Base-by-base conservation (phyloP, 2,113 vertebrate genomes). In the Aegithalos caudatus region DNA sequence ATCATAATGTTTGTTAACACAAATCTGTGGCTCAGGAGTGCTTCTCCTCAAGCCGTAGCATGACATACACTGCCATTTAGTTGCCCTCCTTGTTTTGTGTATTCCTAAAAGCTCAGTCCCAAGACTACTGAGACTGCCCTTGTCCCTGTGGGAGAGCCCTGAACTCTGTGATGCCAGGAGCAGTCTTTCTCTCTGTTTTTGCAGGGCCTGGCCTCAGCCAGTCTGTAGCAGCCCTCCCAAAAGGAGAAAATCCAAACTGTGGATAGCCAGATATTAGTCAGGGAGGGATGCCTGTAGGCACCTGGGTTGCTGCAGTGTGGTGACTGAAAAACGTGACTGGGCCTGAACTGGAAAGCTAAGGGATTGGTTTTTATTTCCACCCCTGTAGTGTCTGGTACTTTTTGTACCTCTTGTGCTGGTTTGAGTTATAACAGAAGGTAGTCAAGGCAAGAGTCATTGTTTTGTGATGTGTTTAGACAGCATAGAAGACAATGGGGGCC, bases 241-340 rank as follows among this genome's bases (percentile, higher is more conserved):
- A 65, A 50, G 69, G 27, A 69, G 44, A 33, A 61, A 19, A 45
- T 69, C 40, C n/a, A 7, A 24, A 9, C 2, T 27, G 45, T 38
- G 38, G 9, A 1, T 12, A 11, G 65, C 9, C 51, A 40, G 76
- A 3, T 10, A 0, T 0, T 5, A 44, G 35, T 35, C 11, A 7
- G 29, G n/a, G 40, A 29, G 40, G 6, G 18, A 16, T 16, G 29
- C 42, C 50, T 57, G 28, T 23, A 10, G 57, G 67, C 3, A 11
- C 15, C 27, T 25, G n/a, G 11, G 16, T 61, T 72, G n/a, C 73
- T 53, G 51, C 45, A 4, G 0, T 48, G 12, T 23, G 16, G 7
- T 14, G 12, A 25, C 37, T 51, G 72, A 42, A 72, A 70, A 38
- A 35, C 0, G 0, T 21, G 21, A 3, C 16, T 65, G 58, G 37